phyloP scores from a whole-genome alignment of 2,888 invertebrate genomes.

The Rotaria socialis region DNA sequence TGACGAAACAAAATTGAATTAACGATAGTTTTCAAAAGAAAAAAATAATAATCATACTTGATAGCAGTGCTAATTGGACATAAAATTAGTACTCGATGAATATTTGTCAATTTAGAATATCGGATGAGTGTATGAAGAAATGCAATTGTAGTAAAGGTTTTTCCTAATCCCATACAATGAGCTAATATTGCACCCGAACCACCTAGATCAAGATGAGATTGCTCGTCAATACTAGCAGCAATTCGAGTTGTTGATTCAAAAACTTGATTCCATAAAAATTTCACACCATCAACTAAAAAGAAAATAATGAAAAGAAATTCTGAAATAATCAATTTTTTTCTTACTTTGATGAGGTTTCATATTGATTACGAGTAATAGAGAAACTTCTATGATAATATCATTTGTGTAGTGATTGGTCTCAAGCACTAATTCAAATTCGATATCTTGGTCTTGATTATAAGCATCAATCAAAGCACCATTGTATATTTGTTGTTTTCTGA shows the following conservation, averaged over 20 bases:
- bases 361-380: neutral
- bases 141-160: constrained; percentile 69
- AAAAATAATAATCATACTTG: neutral
- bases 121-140: constrained; percentile 76
- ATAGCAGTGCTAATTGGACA: constrained; percentile 72
- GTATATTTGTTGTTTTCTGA: neutral
- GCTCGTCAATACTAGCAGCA: neutral
- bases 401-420: constrained; percentile 37
- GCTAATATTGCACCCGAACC: constrained; percentile 89
- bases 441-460: neutral
- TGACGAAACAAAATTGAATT: neutral
- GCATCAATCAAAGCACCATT: neutral
- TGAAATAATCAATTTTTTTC: neutral
- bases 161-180: constrained; percentile 80
- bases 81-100: constrained; percentile 77
- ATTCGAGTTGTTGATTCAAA: constrained; percentile 76
- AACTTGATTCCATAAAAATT: constrained; percentile 90
- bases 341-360: constrained; percentile 44
- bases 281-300: constrained; percentile 67
- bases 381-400: constrained; percentile 34
- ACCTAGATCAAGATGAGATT: constrained; percentile 61
- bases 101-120: constrained; percentile 66
- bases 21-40: neutral
- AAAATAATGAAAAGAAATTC: neutral
- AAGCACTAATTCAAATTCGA: constrained; percentile 24